Evolutionary conservation across 2,113 vertebrate species (phyloP).

Genomic region (Mesoclemmys tuberculata): DNA sequence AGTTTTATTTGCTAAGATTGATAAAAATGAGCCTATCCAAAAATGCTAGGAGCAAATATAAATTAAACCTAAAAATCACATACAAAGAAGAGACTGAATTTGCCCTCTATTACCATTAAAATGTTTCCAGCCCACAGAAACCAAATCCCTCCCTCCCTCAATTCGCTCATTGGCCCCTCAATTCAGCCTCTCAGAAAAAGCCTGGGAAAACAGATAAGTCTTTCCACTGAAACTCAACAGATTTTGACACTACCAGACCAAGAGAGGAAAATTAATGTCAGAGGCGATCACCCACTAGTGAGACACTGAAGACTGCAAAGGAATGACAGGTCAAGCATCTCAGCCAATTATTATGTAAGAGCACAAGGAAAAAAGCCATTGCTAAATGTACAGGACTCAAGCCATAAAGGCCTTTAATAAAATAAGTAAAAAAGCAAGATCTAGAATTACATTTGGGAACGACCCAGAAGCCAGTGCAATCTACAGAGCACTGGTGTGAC

Average conservation of each 20-base stretch:
- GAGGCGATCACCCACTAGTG: not conserved
- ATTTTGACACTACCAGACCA: not conserved
- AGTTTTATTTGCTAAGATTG: conserved; percentile 24
- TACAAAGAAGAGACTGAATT: not conserved
- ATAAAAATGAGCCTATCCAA: not conserved
- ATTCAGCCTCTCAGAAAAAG: not conserved
- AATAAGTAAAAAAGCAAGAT: not conserved
- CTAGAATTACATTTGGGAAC: not conserved
- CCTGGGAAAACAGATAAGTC: not conserved
- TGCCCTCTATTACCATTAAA: not conserved
- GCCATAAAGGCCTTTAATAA: not conserved
- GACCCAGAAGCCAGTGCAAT: not conserved
- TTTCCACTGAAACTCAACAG: not conserved
- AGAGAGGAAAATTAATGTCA: not conserved
- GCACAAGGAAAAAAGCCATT: not conserved
- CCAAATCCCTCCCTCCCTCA: not conserved
- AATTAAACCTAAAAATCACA: not conserved
- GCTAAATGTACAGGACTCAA: not conserved
- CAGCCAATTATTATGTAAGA: not conserved
- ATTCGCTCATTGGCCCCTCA: not conserved
- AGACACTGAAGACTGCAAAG: not conserved
- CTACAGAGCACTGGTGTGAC: not conserved
- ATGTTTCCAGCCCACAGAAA: not conserved
- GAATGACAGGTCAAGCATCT: not conserved
- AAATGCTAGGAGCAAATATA: not conserved